Base-by-base conservation (phyloP, 1,140 invertebrate genomes). In the Conopomorpha cramerella region DNA sequence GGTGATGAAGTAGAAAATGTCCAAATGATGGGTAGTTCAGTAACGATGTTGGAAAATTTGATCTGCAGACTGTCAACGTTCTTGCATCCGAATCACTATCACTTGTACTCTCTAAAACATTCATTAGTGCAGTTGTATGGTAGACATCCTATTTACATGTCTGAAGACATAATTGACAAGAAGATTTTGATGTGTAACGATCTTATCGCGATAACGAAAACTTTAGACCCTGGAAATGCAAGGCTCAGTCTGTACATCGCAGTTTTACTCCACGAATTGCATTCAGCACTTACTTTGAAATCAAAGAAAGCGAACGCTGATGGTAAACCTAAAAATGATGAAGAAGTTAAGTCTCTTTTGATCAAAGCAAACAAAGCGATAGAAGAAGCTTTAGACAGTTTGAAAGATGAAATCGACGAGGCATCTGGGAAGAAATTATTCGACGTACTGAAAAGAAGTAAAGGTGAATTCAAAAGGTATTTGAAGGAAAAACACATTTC, bases 31-130 rank as follows among this genome's bases (percentile, higher is more conserved):
- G 84, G 81, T 29, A 81, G 86, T 0, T 81, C 76, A 1, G 74
- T 84, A 1, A 64, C 58, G 33, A 73, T 82, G 34, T 51, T 89
- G 29, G 86, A 89, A 57, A 74, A 82, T 33, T 53, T 87, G 0
- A 46, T 89, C 3, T 78, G 77, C 10, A 86, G 86, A 29, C 53
- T 88, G 12, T 74, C 81, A 14, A 83, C 81, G 14, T 82, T 90
- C 46, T 66, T 93, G 26, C 90, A 93, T 73, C 84, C 85, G 0
- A 86, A 90, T 55, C 90, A 93, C 65, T 92, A 91, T 59, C 88
- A 90, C 50, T 82, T 89, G 41, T 89, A 89, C 47, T 83, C 85
- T 2, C 79, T 92, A 8, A 87, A 88, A 48, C 91, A 93, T 64
- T 89, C 89, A 0, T 63, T 93, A 19, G 78, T 92, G 12, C 90